Evolutionary conservation across 2,797 vertebrate species (phyloP).

Genomic region (Ceryle rudis): DNA sequence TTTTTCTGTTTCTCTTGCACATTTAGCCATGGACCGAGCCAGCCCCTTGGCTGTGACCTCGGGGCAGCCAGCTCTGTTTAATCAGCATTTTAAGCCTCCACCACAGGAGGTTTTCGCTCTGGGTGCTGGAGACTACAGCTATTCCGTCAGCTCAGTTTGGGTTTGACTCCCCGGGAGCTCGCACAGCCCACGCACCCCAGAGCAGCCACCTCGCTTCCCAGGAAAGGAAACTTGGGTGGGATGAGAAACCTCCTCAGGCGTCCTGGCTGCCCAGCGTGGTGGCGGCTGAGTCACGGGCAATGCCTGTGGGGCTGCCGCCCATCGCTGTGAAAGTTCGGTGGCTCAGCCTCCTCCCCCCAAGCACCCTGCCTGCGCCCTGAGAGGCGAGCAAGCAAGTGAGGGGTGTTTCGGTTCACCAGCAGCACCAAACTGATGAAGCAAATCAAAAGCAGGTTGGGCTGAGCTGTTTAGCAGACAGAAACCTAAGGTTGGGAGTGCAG

Average conservation of each 20-base stretch:
- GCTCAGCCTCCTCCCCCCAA: not conserved
- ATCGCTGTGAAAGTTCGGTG: not conserved
- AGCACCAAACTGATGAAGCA: not conserved
- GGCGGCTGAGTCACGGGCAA: not conserved
- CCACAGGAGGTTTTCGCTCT: not conserved
- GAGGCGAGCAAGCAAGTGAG: rapidly evolving
- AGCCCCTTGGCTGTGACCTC: not conserved
- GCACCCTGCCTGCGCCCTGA: not conserved
- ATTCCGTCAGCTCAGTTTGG: slow-evolving; percentile 43
- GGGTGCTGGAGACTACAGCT: not conserved
- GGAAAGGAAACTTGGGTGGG: slow-evolving; percentile 64
- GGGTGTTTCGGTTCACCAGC: not conserved
- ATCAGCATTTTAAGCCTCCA: slow-evolving; percentile 14
- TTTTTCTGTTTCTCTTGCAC: slow-evolving; percentile 24
- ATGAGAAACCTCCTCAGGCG: slow-evolving; percentile 49
- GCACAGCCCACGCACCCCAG: not conserved
- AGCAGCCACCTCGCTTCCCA: slow-evolving; percentile 24
- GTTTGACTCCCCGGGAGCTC: slow-evolving; percentile 46
- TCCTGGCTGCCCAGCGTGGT: not conserved
- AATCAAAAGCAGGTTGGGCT: not conserved
- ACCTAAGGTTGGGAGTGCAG: not conserved
- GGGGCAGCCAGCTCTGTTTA: not conserved
- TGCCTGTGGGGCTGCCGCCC: not conserved
- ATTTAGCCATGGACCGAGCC: not conserved
- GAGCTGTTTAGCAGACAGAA: not conserved